Conservation (phyloP, 64 coral and sea anemone genomes). For the Porites australiensis region DNA sequence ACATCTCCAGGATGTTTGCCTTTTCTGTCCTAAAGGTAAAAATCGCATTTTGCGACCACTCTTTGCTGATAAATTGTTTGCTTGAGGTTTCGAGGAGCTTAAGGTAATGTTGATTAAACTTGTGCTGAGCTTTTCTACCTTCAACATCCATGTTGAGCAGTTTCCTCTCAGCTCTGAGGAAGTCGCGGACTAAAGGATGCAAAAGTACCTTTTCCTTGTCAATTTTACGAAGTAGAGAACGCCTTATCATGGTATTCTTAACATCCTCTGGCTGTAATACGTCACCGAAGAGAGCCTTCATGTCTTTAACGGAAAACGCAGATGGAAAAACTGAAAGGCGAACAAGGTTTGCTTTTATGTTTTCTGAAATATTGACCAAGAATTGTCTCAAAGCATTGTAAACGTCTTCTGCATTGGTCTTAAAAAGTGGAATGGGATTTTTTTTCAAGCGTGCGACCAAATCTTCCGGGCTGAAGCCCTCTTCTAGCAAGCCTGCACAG, state of each 20-base stretch:
- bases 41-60: not conserved
- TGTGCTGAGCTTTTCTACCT: not conserved
- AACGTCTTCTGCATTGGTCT: not conserved
- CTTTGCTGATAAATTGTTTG: not conserved
- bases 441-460: not conserved
- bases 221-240: not conserved
- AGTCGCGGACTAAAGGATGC: not conserved
- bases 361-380: not conserved
- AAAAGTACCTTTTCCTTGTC: not conserved
- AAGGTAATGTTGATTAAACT: slow-evolving; percentile 1
- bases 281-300: not conserved
- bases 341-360: not conserved
- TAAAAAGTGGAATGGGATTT: not conserved
- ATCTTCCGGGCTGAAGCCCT: not conserved
- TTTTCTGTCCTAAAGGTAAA: not conserved
- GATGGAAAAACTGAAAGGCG: not conserved
- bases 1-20: not conserved
- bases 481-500: not conserved
- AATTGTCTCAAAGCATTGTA: not conserved
- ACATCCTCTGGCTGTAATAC: not conserved
- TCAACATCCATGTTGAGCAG: not conserved
- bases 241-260: not conserved
- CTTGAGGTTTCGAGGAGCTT: not conserved
- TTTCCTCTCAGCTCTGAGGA: not conserved
- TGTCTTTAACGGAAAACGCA: not conserved